A percentile compares a stretch with the other conserved stretches of the same genome.
Evolutionary conservation across 2,797 vertebrate species (phyloP).

Genomic region (Ciconia nigra): DNA sequence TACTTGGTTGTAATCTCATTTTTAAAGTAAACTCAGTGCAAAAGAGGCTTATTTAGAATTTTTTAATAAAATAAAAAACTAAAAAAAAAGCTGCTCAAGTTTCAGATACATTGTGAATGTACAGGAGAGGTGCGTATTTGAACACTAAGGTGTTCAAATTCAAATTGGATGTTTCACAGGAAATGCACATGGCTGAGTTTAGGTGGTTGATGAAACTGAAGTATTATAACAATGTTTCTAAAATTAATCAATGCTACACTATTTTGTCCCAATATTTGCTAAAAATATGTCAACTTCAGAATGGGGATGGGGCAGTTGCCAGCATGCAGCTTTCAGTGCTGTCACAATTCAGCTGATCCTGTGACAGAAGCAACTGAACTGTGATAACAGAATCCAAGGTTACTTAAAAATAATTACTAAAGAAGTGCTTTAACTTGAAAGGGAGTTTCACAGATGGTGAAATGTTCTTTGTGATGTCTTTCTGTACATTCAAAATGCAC

Average conservation of each 20-base stretch:
- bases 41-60: constrained; percentile 67
- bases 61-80: constrained; percentile 51
- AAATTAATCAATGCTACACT: neutral
- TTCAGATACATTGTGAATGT: neutral
- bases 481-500: neutral
- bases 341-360: neutral
- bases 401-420: neutral
- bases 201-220: neutral
- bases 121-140: neutral
- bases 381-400: neutral
- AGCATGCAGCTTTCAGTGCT: neutral
- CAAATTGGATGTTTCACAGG: neutral
- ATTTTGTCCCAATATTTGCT: neutral
- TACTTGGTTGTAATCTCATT: constrained; percentile 72
- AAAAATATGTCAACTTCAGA: fast-evolving
- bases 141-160: neutral
- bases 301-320: neutral
- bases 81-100: neutral
- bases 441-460: neutral
- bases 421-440: neutral
- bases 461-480: neutral
- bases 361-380: neutral
- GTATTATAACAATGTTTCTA: neutral
- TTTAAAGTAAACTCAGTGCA: constrained; percentile 76
- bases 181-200: neutral